Evolutionary conservation across 2,113 vertebrate species (phyloP), one percentile per base, ranked within the genome.

Genomic region (Thamnophis sirtalis): DNA sequence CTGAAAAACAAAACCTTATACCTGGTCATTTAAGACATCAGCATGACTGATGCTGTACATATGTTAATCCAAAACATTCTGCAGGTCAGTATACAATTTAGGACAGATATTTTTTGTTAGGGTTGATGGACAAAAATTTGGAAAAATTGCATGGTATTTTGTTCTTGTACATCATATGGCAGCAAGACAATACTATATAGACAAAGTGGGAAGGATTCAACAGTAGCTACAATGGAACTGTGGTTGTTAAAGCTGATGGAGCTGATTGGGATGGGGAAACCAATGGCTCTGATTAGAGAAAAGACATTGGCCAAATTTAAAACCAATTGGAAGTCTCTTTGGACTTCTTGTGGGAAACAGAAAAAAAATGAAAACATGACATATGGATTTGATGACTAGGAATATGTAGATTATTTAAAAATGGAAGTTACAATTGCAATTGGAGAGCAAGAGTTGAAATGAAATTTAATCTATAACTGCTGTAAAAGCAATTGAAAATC

Each of bases 1-100:
- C 96, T 94, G 96, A 95, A 94, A 97, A 98, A 97, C n/a, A 94
- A 94, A 94, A 92, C 26, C 60, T 6, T 33, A 91, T 63, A 51
- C 93, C 6, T 15, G 63, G 60, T 89, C 88, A 53, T 63, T 58
- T 0, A 89, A 84, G 94, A 33, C 7, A 68, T 94, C 91, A 49
- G 84, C 55, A 91, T 5, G 11, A 33, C 63, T 68, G 28, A 68
- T 26, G 22, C 22, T 26, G 6, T 10, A 24, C 58, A 60, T 33
- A 17, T n/a, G 28, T n/a, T 68, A 68, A 68, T n/a, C 63, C 63
- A 68, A 63, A 63, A 63, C 10, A 68, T 68, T n/a, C n/a, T n/a
- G 60, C 28, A 68, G 10, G 26, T 68, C 63, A n/a, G 28, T 68
- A 5, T 15, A 68, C 28, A 68, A 68, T 15, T 68, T 68, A n/a